Conservation (phyloP, 2,888 invertebrate genomes). For the Choreutis nemorana region DNA sequence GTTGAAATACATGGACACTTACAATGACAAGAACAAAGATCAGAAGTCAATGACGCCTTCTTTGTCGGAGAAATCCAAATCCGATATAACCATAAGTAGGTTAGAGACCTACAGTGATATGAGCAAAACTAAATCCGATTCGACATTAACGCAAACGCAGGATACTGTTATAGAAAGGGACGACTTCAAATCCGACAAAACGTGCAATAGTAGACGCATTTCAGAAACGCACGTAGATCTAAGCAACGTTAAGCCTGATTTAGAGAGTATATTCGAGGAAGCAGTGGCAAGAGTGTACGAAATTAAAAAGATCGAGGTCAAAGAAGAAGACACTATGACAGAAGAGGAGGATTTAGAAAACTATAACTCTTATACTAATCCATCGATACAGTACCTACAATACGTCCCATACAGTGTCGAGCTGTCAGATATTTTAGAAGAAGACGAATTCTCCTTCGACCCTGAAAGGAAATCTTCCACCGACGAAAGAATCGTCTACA, state of each 20-base stretch:
- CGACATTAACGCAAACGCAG: constrained; percentile 50
- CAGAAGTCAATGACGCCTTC: constrained; percentile 38
- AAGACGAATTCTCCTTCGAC: constrained; percentile 43
- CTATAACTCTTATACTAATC: constrained; percentile 47
- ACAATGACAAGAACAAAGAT: constrained; percentile 28
- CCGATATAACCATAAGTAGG: constrained; percentile 52
- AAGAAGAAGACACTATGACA: constrained; percentile 42
- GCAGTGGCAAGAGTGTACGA: constrained; percentile 31
- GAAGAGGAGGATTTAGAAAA: constrained; percentile 52
- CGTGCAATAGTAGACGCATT: constrained; percentile 32
- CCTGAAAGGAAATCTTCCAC: constrained; percentile 27
- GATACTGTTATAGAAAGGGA: constrained; percentile 53
- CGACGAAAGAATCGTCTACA: constrained; percentile 27
- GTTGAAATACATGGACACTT: constrained; percentile 55
- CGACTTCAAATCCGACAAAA: constrained; percentile 22
- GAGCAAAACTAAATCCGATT: constrained; percentile 57
- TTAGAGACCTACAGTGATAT: constrained; percentile 52
- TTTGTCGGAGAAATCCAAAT: constrained; percentile 53
- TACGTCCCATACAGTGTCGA: constrained; percentile 46
- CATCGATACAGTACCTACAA: constrained; percentile 30
- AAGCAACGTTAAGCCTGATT: constrained; percentile 44
- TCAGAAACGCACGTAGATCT: constrained; percentile 52
- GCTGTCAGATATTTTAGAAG: constrained; percentile 52
- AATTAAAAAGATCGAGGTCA: constrained; percentile 20
- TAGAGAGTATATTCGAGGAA: constrained; percentile 44